Evolutionary conservation across 2,888 invertebrate genomes (phyloP), one percentile per base, ranked within the genome.

Genomic region (Notodonta ziczac): DNA sequence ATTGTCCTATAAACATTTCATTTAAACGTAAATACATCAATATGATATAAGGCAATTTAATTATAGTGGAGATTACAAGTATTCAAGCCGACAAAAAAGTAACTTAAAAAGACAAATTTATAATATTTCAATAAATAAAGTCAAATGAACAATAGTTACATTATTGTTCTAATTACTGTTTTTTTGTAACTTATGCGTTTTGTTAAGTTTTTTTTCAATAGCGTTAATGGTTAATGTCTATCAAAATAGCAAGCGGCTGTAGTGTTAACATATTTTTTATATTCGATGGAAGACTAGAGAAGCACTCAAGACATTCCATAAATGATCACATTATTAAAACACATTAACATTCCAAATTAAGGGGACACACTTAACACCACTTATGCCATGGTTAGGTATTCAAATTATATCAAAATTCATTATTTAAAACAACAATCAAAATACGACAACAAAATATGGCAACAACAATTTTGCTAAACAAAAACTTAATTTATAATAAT

Each of bases 391-490:
- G n/a, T 55, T 40, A n/a, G n/a, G n/a, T n/a, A 55, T 40, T 40
- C 8, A 14, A 14, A 53, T 52, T 53, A 35, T 13, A n/a, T 32
- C 24, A 9, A 39, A 40, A 55, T 55, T 14, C 40, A 55, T 55
- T 16, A 55, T 13, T 32, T 16, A 50, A 53, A 0, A 13, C 53
- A 35, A 32, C 53, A 35, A 53, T 14, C 14, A 14, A 40, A 55
- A 14, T 40, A 61, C 32, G 57, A 5, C 51, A 58, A 61, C 46
- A 57, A 61, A 58, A 58, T 55, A 58, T 44, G 58, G 51, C 56
- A 61, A 61, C 57, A 61, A 57, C 12, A 57, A 61, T 61, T 58
- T 58, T 57, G 54, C 42, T 2, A 24, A 42, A 58, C 50, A 61
- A 48, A 48, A 58, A 42, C 16, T 58, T 58, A 16, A 56, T 51